These are phyloP conservation scores for Oceanodroma leucorhoa DNA, from an alignment of 2,797 vertebrate genomes.

Conservation along the genomic window DNA sequence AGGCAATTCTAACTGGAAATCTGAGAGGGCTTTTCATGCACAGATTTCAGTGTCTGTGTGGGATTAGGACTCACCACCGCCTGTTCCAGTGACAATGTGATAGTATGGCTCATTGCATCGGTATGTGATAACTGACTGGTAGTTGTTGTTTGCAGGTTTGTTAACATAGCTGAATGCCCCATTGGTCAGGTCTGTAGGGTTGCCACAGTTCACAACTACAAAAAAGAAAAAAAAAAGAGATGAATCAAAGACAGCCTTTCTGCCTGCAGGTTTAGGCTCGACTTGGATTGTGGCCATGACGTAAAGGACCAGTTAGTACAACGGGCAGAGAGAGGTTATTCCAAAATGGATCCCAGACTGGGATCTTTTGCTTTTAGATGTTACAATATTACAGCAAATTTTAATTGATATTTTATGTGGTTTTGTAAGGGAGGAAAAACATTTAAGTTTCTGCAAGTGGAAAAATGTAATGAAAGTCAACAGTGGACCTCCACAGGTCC, in stretches of 20 bases:
- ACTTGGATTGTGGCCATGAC: not conserved
- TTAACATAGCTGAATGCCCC: slow-evolving; percentile 64
- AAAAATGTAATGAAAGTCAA: not conserved
- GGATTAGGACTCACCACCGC: slow-evolving; percentile 14
- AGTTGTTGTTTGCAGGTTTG: slow-evolving; percentile 23
- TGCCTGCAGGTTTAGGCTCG: not conserved
- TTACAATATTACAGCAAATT: not conserved
- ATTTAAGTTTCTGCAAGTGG: not conserved
- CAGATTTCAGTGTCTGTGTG: not conserved
- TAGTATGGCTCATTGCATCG: slow-evolving; percentile 74
- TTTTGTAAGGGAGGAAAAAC: not conserved
- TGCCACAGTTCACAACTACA: slow-evolving; percentile 74
- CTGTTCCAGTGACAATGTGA: slow-evolving; percentile 37
- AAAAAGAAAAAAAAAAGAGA: not conserved
- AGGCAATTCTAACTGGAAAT: fast-evolving
- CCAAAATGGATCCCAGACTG: not conserved
- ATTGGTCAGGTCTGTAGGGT: slow-evolving; percentile 63
- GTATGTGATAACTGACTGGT: slow-evolving; percentile 69
- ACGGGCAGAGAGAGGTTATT: not conserved
- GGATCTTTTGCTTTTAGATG: not conserved
- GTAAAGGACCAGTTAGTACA: not conserved
- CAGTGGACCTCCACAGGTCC: not conserved
- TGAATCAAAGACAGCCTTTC: not conserved
- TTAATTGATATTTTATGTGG: not conserved
- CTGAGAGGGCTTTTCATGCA: not conserved